Conservation (phyloP, 2,113 vertebrate species). For the Xyrauchen texanus region DNA sequence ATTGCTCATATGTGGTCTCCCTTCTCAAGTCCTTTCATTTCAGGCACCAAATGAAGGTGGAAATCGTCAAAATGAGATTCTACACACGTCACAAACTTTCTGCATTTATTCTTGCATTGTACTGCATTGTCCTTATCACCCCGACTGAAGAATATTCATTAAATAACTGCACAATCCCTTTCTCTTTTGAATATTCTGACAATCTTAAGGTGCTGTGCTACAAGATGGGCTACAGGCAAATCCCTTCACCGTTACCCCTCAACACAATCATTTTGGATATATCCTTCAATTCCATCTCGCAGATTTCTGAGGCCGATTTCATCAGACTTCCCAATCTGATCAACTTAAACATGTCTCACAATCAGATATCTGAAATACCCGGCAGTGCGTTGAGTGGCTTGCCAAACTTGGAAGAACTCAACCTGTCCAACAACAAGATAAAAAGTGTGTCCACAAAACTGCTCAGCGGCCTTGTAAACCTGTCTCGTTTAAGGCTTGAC, state of each 20-base stretch:
- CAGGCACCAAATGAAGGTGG: no score
- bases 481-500: slow-evolving; percentile 12
- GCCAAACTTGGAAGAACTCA: background rate
- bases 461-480: background rate
- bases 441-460: background rate
- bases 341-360: slow-evolving; percentile 23
- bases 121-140: background rate
- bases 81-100: background rate
- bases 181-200: background rate
- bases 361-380: background rate
- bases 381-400: slow-evolving; percentile 4
- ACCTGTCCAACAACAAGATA: slow-evolving; percentile 6
- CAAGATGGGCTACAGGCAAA: background rate
- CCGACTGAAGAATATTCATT: slow-evolving; percentile 10
- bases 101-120: background rate
- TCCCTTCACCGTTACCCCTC: background rate
- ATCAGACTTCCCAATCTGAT: slow-evolving; percentile 3
- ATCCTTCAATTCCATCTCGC: slow-evolving; percentile 29
- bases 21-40: no score
- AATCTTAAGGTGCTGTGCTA: slow-evolving; percentile 1
- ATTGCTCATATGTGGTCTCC: background rate
- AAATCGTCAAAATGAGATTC: background rate
- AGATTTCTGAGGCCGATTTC: background rate
- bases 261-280: background rate
- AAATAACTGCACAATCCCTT: background rate